These are phyloP conservation scores for Synanthedon vespiformis DNA, from an alignment of 2,888 invertebrate genomes.

Conservation along the genomic window DNA sequence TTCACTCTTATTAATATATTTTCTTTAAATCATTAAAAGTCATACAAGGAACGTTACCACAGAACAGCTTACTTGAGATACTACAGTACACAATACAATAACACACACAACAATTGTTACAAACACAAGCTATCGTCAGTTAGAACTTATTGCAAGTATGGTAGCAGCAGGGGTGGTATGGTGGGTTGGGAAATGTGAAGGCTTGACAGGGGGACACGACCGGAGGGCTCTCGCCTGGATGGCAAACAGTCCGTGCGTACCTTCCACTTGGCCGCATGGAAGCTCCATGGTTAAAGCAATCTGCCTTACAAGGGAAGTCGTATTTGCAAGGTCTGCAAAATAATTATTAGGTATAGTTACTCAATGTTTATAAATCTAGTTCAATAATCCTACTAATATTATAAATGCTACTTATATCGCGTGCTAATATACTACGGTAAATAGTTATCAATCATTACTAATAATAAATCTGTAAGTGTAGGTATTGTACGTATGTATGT, in stretches of 20 bases:
- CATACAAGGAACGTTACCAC: no score
- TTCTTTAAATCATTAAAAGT: no score
- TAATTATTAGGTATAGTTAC: background rate
- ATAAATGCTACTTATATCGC: no score
- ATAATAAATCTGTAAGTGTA: no score
- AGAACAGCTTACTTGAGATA: background rate
- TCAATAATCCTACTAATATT: no score
- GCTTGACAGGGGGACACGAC: slow-evolving; percentile 51
- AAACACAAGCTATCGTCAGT: slow-evolving; percentile 22
- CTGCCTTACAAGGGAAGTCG: slow-evolving; percentile 58
- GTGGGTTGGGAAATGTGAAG: slow-evolving; percentile 56
- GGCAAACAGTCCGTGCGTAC: slow-evolving; percentile 56
- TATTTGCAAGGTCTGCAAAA: slow-evolving; percentile 53
- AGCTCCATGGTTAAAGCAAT: slow-evolving; percentile 60
- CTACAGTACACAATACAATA: background rate
- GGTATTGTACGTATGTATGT: no score
- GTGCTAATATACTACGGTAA: no score
- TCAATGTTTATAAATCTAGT: no score
- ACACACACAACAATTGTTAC: background rate
- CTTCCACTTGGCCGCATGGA: slow-evolving; percentile 54
- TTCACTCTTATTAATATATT: background rate
- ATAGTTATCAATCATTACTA: no score
- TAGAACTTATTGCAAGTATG: slow-evolving; percentile 44
- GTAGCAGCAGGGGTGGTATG: slow-evolving; percentile 55
- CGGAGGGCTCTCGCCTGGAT: slow-evolving; percentile 55